Evolutionary conservation across 2,888 invertebrate genomes (phyloP).

Genomic region (Furcula furcula): DNA sequence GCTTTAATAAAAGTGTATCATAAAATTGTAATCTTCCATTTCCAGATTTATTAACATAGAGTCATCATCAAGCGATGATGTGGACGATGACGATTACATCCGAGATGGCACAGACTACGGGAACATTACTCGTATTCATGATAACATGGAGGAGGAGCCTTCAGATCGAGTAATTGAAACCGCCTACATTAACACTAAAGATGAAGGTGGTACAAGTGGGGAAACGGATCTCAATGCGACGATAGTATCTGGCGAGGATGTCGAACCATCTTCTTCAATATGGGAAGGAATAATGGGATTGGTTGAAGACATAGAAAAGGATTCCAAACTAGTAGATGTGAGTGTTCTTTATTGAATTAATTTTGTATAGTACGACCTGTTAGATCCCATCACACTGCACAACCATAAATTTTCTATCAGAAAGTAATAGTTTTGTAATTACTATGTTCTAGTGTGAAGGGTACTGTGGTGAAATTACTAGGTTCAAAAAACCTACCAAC

Average conservation of each 20-base stretch:
- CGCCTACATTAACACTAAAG: slow-evolving; percentile 50
- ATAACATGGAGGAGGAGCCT: slow-evolving; percentile 42
- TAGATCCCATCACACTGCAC: too few relatives aligned
- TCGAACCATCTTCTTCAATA: slow-evolving; percentile 56
- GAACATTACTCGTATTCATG: slow-evolving; percentile 59
- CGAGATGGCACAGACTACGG: slow-evolving; percentile 75
- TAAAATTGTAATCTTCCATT: too few relatives aligned
- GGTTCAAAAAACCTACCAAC: too few relatives aligned
- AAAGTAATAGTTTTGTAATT: too few relatives aligned
- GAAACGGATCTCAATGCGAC: slow-evolving; percentile 67
- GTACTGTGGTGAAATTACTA: too few relatives aligned
- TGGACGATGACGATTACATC: slow-evolving; percentile 77
- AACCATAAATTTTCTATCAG: too few relatives aligned
- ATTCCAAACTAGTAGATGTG: slow-evolving; percentile 58
- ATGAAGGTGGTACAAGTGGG: slow-evolving; percentile 46
- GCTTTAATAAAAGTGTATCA: too few relatives aligned
- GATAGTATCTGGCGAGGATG: slow-evolving; percentile 55
- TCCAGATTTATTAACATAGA: slow-evolving; percentile 85
- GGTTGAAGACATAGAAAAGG: slow-evolving; percentile 63
- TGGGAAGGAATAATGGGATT: slow-evolving; percentile 73
- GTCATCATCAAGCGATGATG: slow-evolving; percentile 84
- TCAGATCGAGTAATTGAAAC: slow-evolving; percentile 51
- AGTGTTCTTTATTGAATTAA: slow-evolving; percentile 31
- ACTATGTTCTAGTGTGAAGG: too few relatives aligned
- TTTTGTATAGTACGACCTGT: too few relatives aligned